Conservation (phyloP, 2,888 invertebrate species). For the Lasioglossum zephyrum region DNA sequence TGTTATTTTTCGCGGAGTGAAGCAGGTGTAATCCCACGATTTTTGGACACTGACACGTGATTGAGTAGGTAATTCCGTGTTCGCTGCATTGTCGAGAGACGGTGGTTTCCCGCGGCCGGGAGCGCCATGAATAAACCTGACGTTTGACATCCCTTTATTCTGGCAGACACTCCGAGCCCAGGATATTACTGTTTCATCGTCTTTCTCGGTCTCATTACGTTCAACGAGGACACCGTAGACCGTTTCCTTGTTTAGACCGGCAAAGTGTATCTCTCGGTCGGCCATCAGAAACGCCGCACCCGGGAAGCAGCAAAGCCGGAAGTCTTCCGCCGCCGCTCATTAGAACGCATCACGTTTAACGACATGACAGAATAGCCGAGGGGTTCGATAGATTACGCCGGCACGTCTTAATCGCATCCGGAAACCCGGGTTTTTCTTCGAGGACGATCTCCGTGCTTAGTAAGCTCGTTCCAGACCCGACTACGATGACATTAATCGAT, state of each 20-base stretch:
- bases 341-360: conserved; percentile 36
- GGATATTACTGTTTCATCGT: not conserved
- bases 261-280: not conserved
- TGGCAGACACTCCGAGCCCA: not conserved
- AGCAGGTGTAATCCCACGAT: not conserved
- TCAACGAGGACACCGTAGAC: not conserved
- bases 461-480: conserved; percentile 27
- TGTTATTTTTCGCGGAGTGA: not conserved
- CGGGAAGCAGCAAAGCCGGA: not conserved
- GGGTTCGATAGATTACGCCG: conserved; percentile 37
- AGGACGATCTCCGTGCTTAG: conserved; percentile 10
- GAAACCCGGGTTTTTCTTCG: conserved; percentile 2
- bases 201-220: not conserved
- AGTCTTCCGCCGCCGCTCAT: conserved; percentile 19
- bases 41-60: conserved; percentile 1
- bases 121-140: not conserved
- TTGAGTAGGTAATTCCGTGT: not conserved
- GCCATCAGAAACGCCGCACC: not conserved
- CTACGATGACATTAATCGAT: conserved; percentile 15
- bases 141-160: conserved; percentile 3
- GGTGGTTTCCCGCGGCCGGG: not conserved
- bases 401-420: conserved; percentile 25
- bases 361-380: conserved; percentile 33
- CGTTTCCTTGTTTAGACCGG: not conserved
- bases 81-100: not conserved